Percentiles rank a stretch among this genome's conserved stretches.
These are phyloP conservation scores for Gastrophryne carolinensis DNA, from an alignment of 2,797 vertebrate genomes.

Conservation along the genomic window DNA sequence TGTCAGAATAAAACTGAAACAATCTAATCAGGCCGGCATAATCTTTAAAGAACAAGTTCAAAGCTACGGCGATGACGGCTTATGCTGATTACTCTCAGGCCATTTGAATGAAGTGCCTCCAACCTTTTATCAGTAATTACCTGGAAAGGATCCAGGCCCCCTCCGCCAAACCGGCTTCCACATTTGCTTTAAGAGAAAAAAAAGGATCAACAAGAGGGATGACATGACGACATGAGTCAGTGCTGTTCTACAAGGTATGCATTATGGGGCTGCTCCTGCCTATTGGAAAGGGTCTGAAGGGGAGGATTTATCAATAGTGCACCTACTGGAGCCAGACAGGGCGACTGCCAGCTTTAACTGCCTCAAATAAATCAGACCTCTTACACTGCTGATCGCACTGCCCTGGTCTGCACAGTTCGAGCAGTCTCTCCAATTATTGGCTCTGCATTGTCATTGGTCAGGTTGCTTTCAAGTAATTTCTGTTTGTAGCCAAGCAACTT, in stretches of 20 bases:
- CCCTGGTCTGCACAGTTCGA: neutral
- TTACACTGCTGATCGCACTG: constrained; percentile 24
- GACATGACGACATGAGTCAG: constrained; percentile 45
- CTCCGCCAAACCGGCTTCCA: constrained; percentile 6
- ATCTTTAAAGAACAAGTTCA: constrained; percentile 51
- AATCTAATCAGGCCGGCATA: constrained; percentile 38
- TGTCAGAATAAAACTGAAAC: constrained; percentile 17
- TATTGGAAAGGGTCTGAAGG: constrained; percentile 34
- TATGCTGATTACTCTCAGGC: constrained; percentile 35
- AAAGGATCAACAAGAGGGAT: constrained; percentile 31
- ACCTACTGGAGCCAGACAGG: constrained; percentile 34
- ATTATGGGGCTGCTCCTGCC: constrained; percentile 31
- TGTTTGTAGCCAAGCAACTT: too few species aligned
- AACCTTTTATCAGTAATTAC: constrained; percentile 52
- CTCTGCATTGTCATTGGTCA: neutral
- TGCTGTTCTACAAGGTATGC: constrained; percentile 44
- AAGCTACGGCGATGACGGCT: constrained; percentile 22
- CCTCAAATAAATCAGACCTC: constrained; percentile 30
- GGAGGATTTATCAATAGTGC: constrained; percentile 44
- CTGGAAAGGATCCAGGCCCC: constrained; percentile 40
- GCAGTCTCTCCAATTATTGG: neutral
- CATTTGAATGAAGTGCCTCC: constrained; percentile 33
- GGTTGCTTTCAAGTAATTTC: too few species aligned
- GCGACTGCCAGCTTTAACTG: constrained; percentile 14
- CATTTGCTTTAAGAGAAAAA: constrained; percentile 36